Conservation (phyloP, 2,888 invertebrate species). For the Callyntrura guangdongensis region DNA sequence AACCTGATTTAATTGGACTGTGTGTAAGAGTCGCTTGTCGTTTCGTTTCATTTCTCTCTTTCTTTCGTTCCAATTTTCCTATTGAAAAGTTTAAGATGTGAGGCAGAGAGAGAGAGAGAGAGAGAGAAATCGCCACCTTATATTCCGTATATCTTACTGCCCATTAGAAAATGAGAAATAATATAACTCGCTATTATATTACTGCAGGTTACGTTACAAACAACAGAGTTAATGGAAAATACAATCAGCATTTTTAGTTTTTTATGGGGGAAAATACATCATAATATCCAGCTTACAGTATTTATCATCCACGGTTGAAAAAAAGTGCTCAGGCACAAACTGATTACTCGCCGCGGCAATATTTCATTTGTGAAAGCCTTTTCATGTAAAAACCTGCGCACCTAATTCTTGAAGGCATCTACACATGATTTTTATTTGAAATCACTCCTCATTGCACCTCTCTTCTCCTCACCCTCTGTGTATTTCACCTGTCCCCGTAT, state of each 20-base stretch:
- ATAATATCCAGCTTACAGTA: background rate
- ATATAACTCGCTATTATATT: background rate
- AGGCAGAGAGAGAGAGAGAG: no score
- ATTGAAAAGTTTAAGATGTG: background rate
- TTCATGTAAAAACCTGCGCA: conserved; percentile 66
- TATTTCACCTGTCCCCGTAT: conserved; percentile 73
- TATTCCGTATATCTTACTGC: background rate
- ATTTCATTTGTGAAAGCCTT: conserved; percentile 77
- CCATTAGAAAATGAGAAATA: conserved; percentile 19
- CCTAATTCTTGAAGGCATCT: conserved; percentile 62
- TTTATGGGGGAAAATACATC: conserved; percentile 50
- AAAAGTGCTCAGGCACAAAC: conserved; percentile 53
- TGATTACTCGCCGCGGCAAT: conserved; percentile 72
- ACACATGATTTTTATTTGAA: conserved; percentile 60
- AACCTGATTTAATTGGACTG: conserved; percentile 71
- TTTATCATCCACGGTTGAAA: background rate
- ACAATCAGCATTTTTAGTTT: conserved; percentile 5
- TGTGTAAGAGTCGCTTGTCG: conserved; percentile 69
- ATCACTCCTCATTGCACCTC: conserved; percentile 75
- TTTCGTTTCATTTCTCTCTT: conserved; percentile 21
- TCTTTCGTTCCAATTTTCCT: conserved; percentile 50
- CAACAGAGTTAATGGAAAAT: conserved; percentile 20
- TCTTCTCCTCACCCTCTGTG: conserved; percentile 42
- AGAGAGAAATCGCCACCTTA: background rate
- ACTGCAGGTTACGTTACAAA: conserved; percentile 2